phyloP scores from a whole-genome alignment of 2,113 vertebrate species.

The Urocynchramus pylzowi region DNA sequence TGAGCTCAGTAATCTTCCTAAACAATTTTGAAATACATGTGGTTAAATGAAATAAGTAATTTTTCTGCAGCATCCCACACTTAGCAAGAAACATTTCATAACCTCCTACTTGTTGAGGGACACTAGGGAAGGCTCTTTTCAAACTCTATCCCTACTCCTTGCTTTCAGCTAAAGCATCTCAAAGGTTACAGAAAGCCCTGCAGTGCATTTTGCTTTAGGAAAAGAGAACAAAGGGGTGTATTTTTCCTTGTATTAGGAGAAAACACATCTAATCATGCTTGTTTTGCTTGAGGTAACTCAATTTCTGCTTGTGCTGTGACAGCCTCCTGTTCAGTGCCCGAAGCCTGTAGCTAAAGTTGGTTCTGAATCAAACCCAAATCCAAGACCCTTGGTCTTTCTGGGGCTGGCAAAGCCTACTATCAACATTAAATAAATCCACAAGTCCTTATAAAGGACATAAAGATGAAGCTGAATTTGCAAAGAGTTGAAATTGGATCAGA shows the following conservation, averaged over 20 bases:
- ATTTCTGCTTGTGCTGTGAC: neutral
- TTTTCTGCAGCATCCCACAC: neutral
- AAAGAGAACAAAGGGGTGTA: neutral
- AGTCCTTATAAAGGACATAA: neutral
- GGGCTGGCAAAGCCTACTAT: neutral
- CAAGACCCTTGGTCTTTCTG: neutral
- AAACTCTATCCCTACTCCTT: neutral
- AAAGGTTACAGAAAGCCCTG: neutral
- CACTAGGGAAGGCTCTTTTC: neutral
- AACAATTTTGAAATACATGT: neutral
- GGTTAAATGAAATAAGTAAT: neutral
- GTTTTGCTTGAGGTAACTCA: constrained; percentile 1
- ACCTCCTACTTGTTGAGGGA: neutral
- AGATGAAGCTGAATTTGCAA: neutral
- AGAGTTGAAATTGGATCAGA: neutral
- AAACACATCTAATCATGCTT: constrained; percentile 1
- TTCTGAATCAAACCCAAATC: neutral
- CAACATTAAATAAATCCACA: neutral
- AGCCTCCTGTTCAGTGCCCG: neutral
- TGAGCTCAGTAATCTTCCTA: neutral
- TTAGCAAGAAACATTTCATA: neutral
- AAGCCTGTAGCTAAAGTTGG: neutral
- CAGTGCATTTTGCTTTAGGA: neutral
- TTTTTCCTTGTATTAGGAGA: neutral
- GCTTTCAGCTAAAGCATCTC: neutral